These are phyloP conservation scores for Toxonevra muliebris DNA, from an alignment of 2,888 invertebrate genomes.

Conservation along the genomic window DNA sequence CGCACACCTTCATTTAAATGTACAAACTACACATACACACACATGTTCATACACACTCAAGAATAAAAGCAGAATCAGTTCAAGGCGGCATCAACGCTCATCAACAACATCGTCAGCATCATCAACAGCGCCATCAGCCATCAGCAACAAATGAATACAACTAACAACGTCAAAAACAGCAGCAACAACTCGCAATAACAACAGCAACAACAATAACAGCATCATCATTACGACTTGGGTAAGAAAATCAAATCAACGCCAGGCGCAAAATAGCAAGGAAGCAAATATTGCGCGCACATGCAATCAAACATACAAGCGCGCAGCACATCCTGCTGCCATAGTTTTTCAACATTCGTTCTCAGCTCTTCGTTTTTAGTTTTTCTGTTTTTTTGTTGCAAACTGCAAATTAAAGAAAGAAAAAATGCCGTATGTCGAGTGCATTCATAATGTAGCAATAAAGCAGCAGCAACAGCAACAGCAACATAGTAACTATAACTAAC, in stretches of 20 bases:
- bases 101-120: too few relatives aligned
- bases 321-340: not conserved
- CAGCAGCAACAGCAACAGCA: slow-evolving; percentile 18
- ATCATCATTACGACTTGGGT: slow-evolving; percentile 1
- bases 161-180: slow-evolving; percentile 4
- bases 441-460: slow-evolving; percentile 3
- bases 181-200: slow-evolving; percentile 3
- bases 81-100: slow-evolving; percentile 23
- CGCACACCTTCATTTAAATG: not conserved
- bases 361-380: too few relatives aligned
- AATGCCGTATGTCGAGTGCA: slow-evolving; percentile 1
- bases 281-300: not conserved
- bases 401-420: slow-evolving; percentile 15
- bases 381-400: not conserved
- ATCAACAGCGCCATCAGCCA: too few relatives aligned
- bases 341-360: too few relatives aligned
- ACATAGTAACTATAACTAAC: slow-evolving; percentile 1
- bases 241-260: slow-evolving; percentile 4
- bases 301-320: not conserved
- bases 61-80: slow-evolving; percentile 25
- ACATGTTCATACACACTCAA: not conserved
- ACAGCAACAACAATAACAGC: slow-evolving; percentile 14
- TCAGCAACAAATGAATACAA: slow-evolving; percentile 13
- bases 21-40: not conserved
- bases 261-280: not conserved